These are phyloP conservation scores for Mustelus asterias DNA, from an alignment of 2,113 vertebrate genomes.

Conservation along the genomic window DNA sequence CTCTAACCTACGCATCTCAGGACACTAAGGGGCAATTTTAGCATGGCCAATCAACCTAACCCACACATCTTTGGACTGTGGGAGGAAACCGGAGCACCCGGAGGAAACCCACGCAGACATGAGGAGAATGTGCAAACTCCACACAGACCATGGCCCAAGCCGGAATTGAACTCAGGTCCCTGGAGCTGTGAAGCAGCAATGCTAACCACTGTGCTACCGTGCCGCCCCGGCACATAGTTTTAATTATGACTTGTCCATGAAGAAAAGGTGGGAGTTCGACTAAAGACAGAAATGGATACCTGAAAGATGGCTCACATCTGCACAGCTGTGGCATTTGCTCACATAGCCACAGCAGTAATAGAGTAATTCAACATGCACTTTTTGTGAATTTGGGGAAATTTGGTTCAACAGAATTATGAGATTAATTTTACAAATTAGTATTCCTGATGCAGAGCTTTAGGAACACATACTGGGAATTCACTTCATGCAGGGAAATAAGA, in stretches of 20 bases:
- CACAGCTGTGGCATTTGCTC: neutral
- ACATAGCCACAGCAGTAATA: neutral
- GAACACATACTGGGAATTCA: neutral
- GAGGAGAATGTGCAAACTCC: too few relatives aligned
- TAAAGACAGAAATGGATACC: neutral
- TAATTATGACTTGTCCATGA: neutral
- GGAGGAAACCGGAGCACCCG: too few relatives aligned
- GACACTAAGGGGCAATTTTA: too few relatives aligned
- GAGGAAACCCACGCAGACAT: too few relatives aligned
- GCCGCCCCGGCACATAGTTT: too few relatives aligned
- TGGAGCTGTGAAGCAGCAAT: too few relatives aligned
- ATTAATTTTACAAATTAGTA: neutral
- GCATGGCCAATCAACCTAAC: too few relatives aligned
- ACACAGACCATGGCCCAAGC: too few relatives aligned
- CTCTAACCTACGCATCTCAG: too few relatives aligned
- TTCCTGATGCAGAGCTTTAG: neutral
- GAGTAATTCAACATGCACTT: neutral
- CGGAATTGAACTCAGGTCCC: too few relatives aligned
- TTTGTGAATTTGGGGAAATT: neutral
- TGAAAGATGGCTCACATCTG: neutral
- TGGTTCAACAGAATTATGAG: neutral
- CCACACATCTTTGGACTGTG: too few relatives aligned
- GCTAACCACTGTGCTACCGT: too few relatives aligned
- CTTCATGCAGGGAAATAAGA: neutral
- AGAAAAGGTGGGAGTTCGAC: neutral